Evolutionary conservation across 2,888 invertebrate genomes (phyloP).

Genomic region (Polyommatus iphigenia): DNA sequence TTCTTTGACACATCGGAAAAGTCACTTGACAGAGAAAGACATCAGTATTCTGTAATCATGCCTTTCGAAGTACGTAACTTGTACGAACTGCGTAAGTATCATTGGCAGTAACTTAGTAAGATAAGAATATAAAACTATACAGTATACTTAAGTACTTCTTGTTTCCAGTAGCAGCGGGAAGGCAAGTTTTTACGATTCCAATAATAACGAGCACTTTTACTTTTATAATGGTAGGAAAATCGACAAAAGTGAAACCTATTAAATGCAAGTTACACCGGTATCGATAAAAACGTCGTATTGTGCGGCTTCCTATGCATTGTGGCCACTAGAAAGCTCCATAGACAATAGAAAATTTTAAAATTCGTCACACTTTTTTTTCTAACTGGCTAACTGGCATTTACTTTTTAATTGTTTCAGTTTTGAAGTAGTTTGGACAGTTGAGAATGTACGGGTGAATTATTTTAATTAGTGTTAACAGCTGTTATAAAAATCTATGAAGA

Average conservation of each 20-base stretch:
- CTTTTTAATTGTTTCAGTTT: slow-evolving; percentile 7
- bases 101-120: too few species aligned
- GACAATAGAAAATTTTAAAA: slow-evolving; percentile 9
- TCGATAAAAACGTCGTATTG: slow-evolving; percentile 26
- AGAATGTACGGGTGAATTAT: background rate
- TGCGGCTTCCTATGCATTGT: slow-evolving; percentile 27
- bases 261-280: slow-evolving; percentile 24
- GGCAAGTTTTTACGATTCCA: background rate
- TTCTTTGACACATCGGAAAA: too few species aligned
- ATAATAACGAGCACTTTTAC: slow-evolving; percentile 20
- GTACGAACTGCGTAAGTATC: too few species aligned
- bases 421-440: background rate
- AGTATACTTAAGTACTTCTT: background rate
- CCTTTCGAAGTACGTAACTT: too few species aligned
- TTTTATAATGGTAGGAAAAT: slow-evolving; percentile 23
- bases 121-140: background rate
- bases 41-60: too few species aligned
- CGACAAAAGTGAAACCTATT: slow-evolving; percentile 23
- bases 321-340: slow-evolving; percentile 18
- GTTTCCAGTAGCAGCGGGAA: slow-evolving; percentile 13
- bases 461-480: background rate
- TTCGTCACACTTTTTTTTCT: background rate
- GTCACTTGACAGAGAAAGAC: too few species aligned
- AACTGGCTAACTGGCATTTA: slow-evolving; percentile 5
- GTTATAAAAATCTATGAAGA: background rate